Evolutionary conservation across 2,797 vertebrate genomes (phyloP).

Genomic region (Pipistrellus pipistrellus): DNA sequence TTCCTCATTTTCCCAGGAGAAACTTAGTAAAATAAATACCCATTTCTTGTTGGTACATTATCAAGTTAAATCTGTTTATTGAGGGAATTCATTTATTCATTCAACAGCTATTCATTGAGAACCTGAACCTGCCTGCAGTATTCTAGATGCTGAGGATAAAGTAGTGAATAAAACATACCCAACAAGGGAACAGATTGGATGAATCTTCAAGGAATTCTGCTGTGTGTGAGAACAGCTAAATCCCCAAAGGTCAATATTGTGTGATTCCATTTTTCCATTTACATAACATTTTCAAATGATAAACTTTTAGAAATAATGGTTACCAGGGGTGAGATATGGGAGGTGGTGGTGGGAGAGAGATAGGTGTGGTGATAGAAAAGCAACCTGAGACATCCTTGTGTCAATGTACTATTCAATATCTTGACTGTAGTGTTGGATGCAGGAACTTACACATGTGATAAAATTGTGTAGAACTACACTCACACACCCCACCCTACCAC

Average conservation of each 20-base stretch:
- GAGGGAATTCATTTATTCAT: neutral
- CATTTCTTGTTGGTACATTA: neutral
- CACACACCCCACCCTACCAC: no score
- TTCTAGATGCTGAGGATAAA: neutral
- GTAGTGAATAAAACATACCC: neutral
- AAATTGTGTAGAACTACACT: neutral
- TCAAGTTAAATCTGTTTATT: neutral
- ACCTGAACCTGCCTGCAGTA: neutral
- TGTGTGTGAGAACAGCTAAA: neutral
- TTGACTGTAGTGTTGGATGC: neutral
- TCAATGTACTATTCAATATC: neutral
- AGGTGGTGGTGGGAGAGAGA: neutral
- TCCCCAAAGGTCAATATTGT: neutral
- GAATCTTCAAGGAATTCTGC: neutral
- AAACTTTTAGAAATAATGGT: neutral
- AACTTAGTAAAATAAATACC: neutral
- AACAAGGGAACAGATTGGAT: rapidly evolving
- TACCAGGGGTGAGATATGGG: neutral
- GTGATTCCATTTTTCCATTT: neutral
- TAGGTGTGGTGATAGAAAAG: neutral
- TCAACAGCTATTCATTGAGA: neutral
- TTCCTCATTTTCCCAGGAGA: neutral
- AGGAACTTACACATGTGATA: neutral
- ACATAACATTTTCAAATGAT: neutral
- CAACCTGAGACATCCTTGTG: neutral